These are phyloP conservation scores for Macrosteles quadrilineatus DNA, from an alignment of 1,140 invertebrate species.

Conservation along the genomic window DNA sequence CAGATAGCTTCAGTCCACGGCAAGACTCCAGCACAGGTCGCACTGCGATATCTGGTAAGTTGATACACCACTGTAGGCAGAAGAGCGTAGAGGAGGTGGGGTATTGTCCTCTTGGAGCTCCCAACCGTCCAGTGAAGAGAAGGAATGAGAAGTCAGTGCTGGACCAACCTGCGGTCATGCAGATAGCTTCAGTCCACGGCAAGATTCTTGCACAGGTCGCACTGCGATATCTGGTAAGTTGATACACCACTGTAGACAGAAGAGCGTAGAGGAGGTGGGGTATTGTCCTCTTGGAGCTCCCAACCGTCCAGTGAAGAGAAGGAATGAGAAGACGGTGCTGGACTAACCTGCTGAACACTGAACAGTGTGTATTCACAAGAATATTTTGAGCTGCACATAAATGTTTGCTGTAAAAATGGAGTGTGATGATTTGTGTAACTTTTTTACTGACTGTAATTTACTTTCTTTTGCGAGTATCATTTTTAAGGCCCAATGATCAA, in stretches of 20 bases:
- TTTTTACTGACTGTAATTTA: too few relatives aligned
- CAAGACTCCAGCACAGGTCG: constrained; percentile 69
- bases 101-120: constrained; percentile 77
- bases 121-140: constrained; percentile 53
- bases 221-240: constrained; percentile 59
- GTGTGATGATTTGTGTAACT: too few relatives aligned
- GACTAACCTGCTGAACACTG: neutral
- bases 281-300: too few relatives aligned
- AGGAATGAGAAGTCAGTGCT: neutral
- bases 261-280: too few relatives aligned
- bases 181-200: constrained; percentile 66
- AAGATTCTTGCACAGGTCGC: constrained; percentile 71
- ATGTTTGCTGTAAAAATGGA: neutral
- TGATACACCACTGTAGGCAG: constrained; percentile 61
- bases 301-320: neutral
- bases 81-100: constrained; percentile 70
- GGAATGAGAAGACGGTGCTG: neutral
- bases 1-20: constrained; percentile 67
- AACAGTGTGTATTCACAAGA: neutral
- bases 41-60: constrained; percentile 60
- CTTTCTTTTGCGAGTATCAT: too few relatives aligned
- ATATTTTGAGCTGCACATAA: neutral
- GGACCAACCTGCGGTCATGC: constrained; percentile 60
- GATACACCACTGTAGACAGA: neutral
- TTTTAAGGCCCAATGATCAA: too few relatives aligned